These are phyloP conservation scores for Drosophila parvula DNA, from an alignment of 1,140 invertebrate genomes.

Conservation along the genomic window DNA sequence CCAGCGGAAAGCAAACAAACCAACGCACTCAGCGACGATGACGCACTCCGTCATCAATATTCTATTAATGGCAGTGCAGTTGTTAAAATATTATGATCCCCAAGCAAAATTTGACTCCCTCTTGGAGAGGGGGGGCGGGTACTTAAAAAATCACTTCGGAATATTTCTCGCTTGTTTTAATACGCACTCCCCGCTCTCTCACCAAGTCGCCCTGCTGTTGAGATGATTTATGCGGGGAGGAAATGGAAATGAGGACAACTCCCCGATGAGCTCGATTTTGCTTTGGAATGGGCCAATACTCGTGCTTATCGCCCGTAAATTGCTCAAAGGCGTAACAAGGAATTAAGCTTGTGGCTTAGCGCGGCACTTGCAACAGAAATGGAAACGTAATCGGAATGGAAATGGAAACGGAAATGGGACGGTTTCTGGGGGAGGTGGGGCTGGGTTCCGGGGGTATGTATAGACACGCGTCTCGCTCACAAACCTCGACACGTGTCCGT, in stretches of 20 bases:
- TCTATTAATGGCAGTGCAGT: constrained; percentile 66
- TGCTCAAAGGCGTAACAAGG: constrained; percentile 65
- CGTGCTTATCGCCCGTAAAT: constrained; percentile 70
- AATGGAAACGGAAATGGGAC: constrained; percentile 44
- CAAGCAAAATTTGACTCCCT: constrained; percentile 42
- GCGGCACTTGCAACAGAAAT: constrained; percentile 60
- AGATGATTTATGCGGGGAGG: constrained; percentile 64
- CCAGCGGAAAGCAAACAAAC: constrained; percentile 51
- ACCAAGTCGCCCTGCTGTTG: no score
- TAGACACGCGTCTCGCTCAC: constrained; percentile 60
- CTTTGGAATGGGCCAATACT: constrained; percentile 31
- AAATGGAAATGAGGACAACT: constrained; percentile 51
- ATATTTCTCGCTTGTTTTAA: constrained; percentile 49
- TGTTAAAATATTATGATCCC: constrained; percentile 78
- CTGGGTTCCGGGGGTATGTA: constrained; percentile 13
- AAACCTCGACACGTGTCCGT: constrained; percentile 72
- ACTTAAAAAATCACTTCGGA: constrained; percentile 56
- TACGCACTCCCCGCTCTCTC: constrained; percentile 37
- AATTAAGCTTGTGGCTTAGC: constrained; percentile 59
- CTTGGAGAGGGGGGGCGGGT: constrained; percentile 18
- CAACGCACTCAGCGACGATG: constrained; percentile 44
- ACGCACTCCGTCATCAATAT: constrained; percentile 55
- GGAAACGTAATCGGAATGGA: constrained; percentile 51
- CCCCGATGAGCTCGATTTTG: constrained; percentile 47
- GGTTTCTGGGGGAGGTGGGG: background rate